Evolutionary conservation across 2,888 invertebrate genomes (phyloP).

Genomic region (Xanthia icteritia): DNA sequence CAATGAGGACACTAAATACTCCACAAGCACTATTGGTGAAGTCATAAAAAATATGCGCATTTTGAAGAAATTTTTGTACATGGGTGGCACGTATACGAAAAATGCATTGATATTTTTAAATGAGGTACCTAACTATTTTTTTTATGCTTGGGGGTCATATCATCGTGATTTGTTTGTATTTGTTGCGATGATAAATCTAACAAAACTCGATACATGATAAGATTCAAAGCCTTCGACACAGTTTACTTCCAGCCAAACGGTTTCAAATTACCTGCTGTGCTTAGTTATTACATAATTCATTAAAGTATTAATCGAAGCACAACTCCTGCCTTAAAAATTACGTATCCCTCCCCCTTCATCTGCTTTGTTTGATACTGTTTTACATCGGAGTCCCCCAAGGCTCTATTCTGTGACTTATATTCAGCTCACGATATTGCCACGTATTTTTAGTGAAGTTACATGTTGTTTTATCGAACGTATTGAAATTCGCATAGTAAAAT

Average conservation of each 20-base stretch:
- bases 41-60: conserved; percentile 85
- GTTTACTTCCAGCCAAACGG: neutral
- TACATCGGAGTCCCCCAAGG: conserved; percentile 19
- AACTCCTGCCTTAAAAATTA: neutral
- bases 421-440: neutral
- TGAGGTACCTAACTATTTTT: conserved; percentile 79
- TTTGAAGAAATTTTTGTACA: conserved; percentile 85
- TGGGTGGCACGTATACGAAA: conserved; percentile 81
- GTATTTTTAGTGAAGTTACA: neutral
- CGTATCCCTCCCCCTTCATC: too few species aligned
- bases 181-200: neutral
- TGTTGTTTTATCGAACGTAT: neutral
- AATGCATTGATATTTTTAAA: conserved; percentile 83
- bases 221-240: neutral
- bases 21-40: conserved; percentile 80
- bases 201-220: neutral
- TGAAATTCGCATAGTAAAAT: neutral
- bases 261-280: neutral
- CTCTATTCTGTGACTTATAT: conserved; percentile 7
- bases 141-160: neutral
- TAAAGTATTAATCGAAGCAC: neutral
- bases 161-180: neutral
- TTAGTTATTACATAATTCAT: neutral
- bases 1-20: conserved; percentile 81
- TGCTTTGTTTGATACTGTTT: neutral